phyloP scores from a whole-genome alignment of 2,113 vertebrate genomes.

The human region DNA sequence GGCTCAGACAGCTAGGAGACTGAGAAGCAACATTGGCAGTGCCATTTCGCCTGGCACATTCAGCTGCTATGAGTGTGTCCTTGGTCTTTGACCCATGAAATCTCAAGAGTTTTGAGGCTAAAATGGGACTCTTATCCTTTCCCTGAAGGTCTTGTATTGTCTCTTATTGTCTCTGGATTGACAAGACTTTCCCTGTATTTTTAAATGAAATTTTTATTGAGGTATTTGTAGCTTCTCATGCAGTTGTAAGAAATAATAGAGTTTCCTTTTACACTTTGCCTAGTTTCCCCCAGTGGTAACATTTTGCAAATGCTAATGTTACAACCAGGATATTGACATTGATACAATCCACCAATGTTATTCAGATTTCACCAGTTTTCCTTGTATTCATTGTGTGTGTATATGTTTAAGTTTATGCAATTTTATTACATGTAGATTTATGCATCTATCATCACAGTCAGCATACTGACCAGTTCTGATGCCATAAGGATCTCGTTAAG shows the following conservation, averaged over 20 bases:
- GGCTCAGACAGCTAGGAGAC: background rate
- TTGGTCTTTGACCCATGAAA: background rate
- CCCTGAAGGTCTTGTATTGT: background rate
- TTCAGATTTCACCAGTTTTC: background rate
- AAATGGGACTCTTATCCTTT: background rate
- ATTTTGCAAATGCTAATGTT: background rate
- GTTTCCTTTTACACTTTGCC: background rate
- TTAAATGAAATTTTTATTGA: background rate
- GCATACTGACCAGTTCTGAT: background rate
- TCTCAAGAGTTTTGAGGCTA: background rate
- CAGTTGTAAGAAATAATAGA: no score
- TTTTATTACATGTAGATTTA: background rate
- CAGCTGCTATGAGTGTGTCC: background rate
- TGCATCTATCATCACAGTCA: conserved; percentile 79
- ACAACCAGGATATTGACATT: background rate
- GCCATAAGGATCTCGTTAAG: background rate
- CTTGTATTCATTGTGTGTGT: background rate
- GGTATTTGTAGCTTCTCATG: background rate
- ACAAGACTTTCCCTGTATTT: background rate
- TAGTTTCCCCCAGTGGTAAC: background rate
- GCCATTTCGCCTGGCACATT: background rate
- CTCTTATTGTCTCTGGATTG: background rate
- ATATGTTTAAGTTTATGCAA: background rate
- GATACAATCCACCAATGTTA: background rate
- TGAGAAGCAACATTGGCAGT: background rate